Conservation (phyloP, 2,888 invertebrate genomes). For the Caradrina kadenii region DNA sequence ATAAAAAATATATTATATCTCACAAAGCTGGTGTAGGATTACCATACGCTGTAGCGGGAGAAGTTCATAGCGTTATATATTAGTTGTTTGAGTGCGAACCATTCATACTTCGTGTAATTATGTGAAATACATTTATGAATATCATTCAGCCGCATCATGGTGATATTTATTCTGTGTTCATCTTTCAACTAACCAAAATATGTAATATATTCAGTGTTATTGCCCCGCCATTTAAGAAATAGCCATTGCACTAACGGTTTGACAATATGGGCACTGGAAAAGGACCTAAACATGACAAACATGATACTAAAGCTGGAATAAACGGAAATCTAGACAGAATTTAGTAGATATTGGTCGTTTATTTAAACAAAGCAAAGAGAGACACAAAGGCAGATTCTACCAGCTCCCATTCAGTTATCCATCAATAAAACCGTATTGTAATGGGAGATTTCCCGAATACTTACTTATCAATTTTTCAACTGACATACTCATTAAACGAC, state of each 20-base stretch:
- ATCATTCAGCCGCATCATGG: conserved; percentile 14
- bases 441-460: neutral
- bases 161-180: conserved; percentile 36
- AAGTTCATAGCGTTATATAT: conserved; percentile 36
- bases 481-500: neutral
- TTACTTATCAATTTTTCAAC: neutral
- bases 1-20: conserved; percentile 47
- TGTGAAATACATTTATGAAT: conserved; percentile 42
- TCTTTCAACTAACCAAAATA: conserved; percentile 28
- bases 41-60: conserved; percentile 13
- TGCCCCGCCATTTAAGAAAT: neutral
- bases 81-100: conserved; percentile 18
- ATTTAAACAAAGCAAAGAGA: neutral
- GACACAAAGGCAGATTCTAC: no score
- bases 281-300: neutral
- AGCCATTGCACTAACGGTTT: neutral
- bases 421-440: neutral
- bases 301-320: no score
- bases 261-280: neutral
- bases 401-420: no score
- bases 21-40: conserved; percentile 19
- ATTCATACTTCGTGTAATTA: conserved; percentile 34
- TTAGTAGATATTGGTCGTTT: neutral
- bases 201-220: conserved; percentile 8
- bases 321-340: neutral